Conservation (phyloP, 2,797 vertebrate species). For the Sphenodon punctatus region DNA sequence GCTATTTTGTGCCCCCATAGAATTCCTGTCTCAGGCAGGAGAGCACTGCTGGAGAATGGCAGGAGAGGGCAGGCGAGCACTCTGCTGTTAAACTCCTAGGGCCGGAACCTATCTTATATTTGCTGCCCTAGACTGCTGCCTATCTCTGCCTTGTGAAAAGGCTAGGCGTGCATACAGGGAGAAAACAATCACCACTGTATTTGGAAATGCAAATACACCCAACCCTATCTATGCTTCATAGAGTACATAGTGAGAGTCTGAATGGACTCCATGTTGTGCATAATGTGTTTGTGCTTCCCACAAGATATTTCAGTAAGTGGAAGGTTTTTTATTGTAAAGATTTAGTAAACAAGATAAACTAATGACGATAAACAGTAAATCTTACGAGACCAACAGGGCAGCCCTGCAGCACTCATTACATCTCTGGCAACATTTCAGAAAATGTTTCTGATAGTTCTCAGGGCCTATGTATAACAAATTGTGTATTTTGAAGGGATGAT, state of each 20-base stretch:
- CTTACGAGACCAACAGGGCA: constrained; percentile 26
- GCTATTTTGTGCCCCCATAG: too few relatives aligned
- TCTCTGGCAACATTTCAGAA: constrained; percentile 12
- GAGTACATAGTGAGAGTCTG: not conserved
- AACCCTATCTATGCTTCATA: not conserved
- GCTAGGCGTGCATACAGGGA: too few relatives aligned
- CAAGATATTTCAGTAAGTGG: not conserved
- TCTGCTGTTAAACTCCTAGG: too few relatives aligned
- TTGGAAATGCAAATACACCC: constrained; percentile 17
- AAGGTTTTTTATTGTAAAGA: not conserved
- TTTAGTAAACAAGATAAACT: not conserved
- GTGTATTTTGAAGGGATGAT: not conserved
- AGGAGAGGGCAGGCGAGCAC: too few relatives aligned
- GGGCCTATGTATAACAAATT: not conserved
- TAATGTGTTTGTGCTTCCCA: not conserved
- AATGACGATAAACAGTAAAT: not conserved
- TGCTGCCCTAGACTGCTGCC: too few relatives aligned
- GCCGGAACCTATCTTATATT: too few relatives aligned
- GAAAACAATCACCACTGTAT: not conserved
- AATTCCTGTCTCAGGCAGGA: too few relatives aligned
- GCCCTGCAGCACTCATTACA: not conserved
- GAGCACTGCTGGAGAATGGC: too few relatives aligned
- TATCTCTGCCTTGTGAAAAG: too few relatives aligned
- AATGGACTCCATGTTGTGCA: not conserved
- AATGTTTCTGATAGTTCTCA: constrained; percentile 6